Conservation (phyloP, 2,888 invertebrate genomes). For the Nowickia ferox region DNA sequence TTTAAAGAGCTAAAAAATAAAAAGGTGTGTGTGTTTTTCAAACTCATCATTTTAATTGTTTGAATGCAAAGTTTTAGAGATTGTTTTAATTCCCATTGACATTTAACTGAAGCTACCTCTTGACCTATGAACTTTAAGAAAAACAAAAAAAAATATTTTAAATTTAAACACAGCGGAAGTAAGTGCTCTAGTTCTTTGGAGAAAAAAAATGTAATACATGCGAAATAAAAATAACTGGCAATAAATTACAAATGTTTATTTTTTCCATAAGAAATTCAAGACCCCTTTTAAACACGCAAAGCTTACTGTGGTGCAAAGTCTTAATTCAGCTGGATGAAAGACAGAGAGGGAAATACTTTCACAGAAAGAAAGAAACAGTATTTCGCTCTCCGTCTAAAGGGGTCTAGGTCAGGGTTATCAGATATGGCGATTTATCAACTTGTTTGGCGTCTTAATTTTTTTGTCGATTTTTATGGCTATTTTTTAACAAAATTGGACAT, state of each 20-base stretch:
- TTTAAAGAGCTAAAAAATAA: not conserved
- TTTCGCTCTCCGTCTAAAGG: too few species aligned
- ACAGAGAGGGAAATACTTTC: too few species aligned
- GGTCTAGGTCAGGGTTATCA: too few species aligned
- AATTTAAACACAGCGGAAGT: conserved; percentile 41
- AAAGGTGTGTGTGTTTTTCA: conserved; percentile 23
- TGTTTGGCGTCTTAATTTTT: too few species aligned
- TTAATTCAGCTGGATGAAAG: too few species aligned
- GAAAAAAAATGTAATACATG: conserved; percentile 47
- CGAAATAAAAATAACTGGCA: conserved; percentile 36
- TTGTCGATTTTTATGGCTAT: too few species aligned
- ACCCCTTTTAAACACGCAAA: not conserved
- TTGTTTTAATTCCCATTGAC: conserved; percentile 39
- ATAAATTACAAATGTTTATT: conserved; percentile 62
- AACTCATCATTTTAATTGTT: conserved; percentile 21
- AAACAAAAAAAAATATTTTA: not conserved
- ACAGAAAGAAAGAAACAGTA: too few species aligned
- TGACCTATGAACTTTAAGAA: conserved; percentile 65
- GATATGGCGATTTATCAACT: too few species aligned
- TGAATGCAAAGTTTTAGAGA: not conserved
- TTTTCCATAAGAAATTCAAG: conserved; percentile 35
- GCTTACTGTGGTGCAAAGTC: too few species aligned
- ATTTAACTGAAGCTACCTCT: conserved; percentile 55
- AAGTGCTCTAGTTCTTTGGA: conserved; percentile 16
- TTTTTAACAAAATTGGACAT: too few species aligned